Evolutionary conservation across 2,113 vertebrate species (phyloP).

Genomic region (Labeo catla): DNA sequence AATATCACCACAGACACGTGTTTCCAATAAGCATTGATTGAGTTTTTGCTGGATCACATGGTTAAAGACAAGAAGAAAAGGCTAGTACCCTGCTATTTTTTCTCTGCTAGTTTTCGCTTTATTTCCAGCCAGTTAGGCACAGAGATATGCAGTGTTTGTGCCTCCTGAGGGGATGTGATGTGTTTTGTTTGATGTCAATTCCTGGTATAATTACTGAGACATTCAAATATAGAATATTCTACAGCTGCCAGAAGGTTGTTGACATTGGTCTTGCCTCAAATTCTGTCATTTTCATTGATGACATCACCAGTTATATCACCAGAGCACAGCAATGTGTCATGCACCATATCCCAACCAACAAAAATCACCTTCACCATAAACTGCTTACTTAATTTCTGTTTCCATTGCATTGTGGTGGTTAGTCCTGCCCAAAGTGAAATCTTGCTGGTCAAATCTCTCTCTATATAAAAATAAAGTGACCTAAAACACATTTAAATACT

Average conservation of each 20-base stretch:
- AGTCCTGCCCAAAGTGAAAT: not conserved
- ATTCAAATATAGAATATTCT: slow-evolving; percentile 9
- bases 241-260: not conserved
- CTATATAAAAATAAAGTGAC: not conserved
- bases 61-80: not conserved
- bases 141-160: slow-evolving; percentile 13
- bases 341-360: not conserved
- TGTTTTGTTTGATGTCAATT: slow-evolving; percentile 16
- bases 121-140: slow-evolving; percentile 5
- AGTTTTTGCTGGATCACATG: not conserved
- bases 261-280: slow-evolving; percentile 19
- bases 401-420: not conserved
- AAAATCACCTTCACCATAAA: not conserved
- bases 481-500: not conserved
- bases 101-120: not conserved
- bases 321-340: not conserved
- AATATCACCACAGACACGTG: not conserved
- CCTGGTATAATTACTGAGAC: slow-evolving; percentile 10
- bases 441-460: not conserved
- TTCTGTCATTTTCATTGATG: not conserved
- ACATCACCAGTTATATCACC: not conserved
- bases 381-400: not conserved
- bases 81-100: not conserved
- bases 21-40: not conserved
- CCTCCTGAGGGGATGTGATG: slow-evolving; percentile 3